Evolutionary conservation across 2,797 vertebrate genomes (phyloP), one percentile per base, ranked within the genome.

Genomic region (Clarias laeviceps): DNA sequence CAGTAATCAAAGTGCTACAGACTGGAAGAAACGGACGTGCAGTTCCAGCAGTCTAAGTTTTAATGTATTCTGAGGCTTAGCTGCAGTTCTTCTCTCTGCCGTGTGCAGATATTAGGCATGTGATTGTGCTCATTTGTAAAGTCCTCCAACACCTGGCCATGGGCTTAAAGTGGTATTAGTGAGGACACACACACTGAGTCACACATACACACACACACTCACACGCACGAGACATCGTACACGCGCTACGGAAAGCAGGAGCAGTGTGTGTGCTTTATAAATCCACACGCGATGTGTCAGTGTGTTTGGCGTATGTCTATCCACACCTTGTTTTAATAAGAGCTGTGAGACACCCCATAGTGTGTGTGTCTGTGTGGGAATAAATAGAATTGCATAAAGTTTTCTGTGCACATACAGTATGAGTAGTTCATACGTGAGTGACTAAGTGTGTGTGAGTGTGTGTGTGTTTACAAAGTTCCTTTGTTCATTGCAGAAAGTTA

Each of bases 401-500:
- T 76, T 17, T 73, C n/a, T 27, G 22, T n/a, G 72, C 4, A 29
- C 6, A 29, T 74, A n/a, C n/a, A n/a, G n/a, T n/a, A n/a, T 80
- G 57, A 32, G 54, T 64, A 64, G 56, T 83, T 85, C 83, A 84
- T 89, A 87, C 86, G 85, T 87, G 76, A n/a, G 34, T 89, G 61
- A 82, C 34, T 57, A 61, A 56, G 74, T 83, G 45, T 65, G 68
- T 45, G 29, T 73, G 29, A 84, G 50, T 84, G 20, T 74, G 82
- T 80, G 59, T 57, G 29, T 73, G 77, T 72, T 72, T 45, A 15
- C 24, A 72, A 45, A 73, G 70, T 73, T 73, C 72, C 50, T 12
- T 32, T 59, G 74, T 77, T 14, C 1, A 34, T 24, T 86, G 81
- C 80, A 91, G 80, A 86, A 88, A 93, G 89, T 91, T 91, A 86